phyloP scores from a whole-genome alignment of 2,113 vertebrate genomes.

The Hiodon tergisus region DNA sequence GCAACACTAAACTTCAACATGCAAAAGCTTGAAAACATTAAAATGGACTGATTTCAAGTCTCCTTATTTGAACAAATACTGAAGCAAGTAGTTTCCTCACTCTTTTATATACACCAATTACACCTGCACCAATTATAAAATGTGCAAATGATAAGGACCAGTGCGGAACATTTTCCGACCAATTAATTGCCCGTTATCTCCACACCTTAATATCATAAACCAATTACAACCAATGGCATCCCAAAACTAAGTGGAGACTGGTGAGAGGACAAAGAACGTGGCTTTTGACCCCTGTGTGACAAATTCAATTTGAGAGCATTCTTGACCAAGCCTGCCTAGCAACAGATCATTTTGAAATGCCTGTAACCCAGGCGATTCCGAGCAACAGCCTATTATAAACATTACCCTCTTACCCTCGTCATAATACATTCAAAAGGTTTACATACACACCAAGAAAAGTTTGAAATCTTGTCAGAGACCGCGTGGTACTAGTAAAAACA shows the following conservation, averaged over 20 bases:
- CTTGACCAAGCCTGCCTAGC: conserved; percentile 36
- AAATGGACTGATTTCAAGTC: too few species aligned
- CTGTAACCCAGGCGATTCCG: conserved; percentile 29
- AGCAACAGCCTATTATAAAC: conserved; percentile 37
- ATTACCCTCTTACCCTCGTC: conserved; percentile 29
- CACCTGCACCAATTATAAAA: background rate
- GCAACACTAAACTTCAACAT: too few species aligned
- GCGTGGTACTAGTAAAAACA: too few species aligned
- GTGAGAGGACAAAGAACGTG: conserved; percentile 28
- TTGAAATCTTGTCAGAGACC: too few species aligned
- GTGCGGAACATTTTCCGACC: background rate
- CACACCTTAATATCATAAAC: conserved; percentile 13
- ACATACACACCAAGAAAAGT: conserved; percentile 10
- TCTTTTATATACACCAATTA: background rate
- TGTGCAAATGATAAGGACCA: background rate
- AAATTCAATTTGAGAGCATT: conserved; percentile 40
- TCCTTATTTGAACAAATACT: too few species aligned
- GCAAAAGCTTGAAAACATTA: too few species aligned
- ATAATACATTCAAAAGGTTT: conserved; percentile 24
- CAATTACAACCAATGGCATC: conserved; percentile 28
- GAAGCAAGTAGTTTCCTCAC: background rate
- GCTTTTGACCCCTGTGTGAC: conserved; percentile 40
- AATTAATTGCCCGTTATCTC: background rate
- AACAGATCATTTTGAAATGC: conserved; percentile 38
- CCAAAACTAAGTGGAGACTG: conserved; percentile 23